Percentiles rank a stretch among this genome's conserved stretches.
Conservation (phyloP, 37 sponge, comb jelly and placozoan species). For the Mnemiopsis leidyi region DNA sequence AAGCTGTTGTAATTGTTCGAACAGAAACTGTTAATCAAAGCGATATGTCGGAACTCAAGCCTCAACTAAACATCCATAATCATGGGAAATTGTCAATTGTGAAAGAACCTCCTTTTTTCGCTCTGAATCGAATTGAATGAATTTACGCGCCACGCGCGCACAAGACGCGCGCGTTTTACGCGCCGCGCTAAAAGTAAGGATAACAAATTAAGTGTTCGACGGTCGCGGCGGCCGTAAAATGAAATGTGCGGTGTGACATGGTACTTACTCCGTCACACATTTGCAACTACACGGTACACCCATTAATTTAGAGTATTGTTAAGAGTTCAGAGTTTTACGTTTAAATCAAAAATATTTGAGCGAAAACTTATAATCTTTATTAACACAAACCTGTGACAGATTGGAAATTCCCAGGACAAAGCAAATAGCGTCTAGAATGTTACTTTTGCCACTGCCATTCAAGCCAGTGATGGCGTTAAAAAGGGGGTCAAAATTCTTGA, state of each 20-base stretch:
- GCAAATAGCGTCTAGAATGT: constrained; percentile 95
- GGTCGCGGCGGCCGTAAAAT: neutral
- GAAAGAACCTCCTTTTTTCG: too few species aligned
- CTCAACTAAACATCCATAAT: too few species aligned
- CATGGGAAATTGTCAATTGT: too few species aligned
- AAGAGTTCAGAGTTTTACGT: too few species aligned
- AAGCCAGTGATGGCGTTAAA: constrained; percentile 99
- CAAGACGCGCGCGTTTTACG: too few species aligned
- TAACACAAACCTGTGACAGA: constrained; percentile 81
- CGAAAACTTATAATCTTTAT: too few species aligned
- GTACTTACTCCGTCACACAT: neutral
- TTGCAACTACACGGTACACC: too few species aligned
- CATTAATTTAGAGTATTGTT: too few species aligned
- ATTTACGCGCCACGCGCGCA: neutral
- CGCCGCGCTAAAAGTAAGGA: neutral
- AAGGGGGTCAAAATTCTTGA: constrained; percentile 87
- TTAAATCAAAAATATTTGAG: too few species aligned
- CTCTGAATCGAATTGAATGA: neutral
- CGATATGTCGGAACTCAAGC: too few species aligned
- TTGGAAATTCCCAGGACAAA: constrained; percentile 96
- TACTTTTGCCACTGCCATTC: constrained; percentile 98
- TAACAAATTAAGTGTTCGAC: neutral
- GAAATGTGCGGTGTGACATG: neutral
- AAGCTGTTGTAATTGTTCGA: too few species aligned
- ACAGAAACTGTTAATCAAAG: too few species aligned